These are phyloP conservation scores for Brachionus sp. DNA, from an alignment of 1,140 invertebrate species.

Conservation along the genomic window DNA sequence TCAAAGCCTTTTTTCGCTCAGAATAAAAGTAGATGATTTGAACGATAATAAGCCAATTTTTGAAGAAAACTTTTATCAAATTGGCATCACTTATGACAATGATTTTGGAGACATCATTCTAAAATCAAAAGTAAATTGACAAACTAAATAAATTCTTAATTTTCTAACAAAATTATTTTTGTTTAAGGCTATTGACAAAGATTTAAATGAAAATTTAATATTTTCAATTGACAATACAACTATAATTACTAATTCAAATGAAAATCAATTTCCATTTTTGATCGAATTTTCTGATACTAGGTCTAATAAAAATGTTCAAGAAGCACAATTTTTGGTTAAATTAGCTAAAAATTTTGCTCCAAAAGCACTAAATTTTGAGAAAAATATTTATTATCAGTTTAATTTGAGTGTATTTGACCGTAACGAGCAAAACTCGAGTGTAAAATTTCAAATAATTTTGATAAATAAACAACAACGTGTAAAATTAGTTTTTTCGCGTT, in stretches of 20 bases:
- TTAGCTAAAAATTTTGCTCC: neutral
- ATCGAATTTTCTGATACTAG: neutral
- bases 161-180: neutral
- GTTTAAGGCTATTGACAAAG: neutral
- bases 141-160: neutral
- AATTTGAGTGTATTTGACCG: slow-evolving; percentile 30
- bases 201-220: neutral
- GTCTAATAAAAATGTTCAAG: neutral
- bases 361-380: neutral
- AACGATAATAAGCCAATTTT: slow-evolving; percentile 35
- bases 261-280: neutral
- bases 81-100: slow-evolving; percentile 30
- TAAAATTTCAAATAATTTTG: slow-evolving; percentile 26
- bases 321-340: neutral
- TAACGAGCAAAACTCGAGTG: neutral
- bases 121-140: neutral
- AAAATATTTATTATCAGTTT: slow-evolving; percentile 27
- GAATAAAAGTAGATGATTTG: neutral
- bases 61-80: slow-evolving; percentile 35
- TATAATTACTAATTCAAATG: neutral
- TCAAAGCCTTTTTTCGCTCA: neutral
- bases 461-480: slow-evolving; percentile 37
- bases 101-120: slow-evolving; percentile 43
- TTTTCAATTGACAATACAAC: neutral
- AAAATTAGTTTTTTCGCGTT: slow-evolving; percentile 14